Evolutionary conservation across 2,888 invertebrate species (phyloP).

Genomic region (Tetrapedia diversipes): DNA sequence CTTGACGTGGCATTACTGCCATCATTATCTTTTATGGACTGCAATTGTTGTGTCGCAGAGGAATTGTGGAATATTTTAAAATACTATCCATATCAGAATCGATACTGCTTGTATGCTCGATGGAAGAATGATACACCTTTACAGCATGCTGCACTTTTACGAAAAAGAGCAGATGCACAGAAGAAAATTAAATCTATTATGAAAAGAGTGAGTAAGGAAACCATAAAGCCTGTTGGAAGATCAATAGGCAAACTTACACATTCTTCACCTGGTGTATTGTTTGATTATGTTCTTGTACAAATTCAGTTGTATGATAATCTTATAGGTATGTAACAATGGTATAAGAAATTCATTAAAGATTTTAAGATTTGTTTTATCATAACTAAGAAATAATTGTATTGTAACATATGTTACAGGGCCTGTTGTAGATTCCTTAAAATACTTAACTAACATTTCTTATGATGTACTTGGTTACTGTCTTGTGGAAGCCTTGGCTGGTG

Average conservation of each 20-base stretch:
- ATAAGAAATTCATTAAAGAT: not conserved
- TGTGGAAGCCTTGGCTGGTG: constrained; percentile 94
- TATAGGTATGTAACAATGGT: constrained; percentile 84
- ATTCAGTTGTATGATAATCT: constrained; percentile 97
- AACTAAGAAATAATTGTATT: not conserved
- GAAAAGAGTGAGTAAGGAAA: constrained; percentile 99
- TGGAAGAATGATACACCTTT: constrained; percentile 97
- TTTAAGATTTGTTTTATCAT: not conserved
- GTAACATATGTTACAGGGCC: constrained; percentile 84
- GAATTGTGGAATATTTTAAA: constrained; percentile 97
- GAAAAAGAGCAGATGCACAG: constrained; percentile 93
- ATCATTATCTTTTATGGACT: constrained; percentile 94
- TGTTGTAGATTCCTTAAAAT: constrained; percentile 98
- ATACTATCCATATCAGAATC: constrained; percentile 92
- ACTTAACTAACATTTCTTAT: constrained; percentile 96
- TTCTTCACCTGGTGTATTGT: constrained; percentile 96
- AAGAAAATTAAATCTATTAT: constrained; percentile 97
- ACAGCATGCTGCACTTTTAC: constrained; percentile 92
- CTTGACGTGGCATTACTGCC: constrained; percentile 96
- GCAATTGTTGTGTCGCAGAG: constrained; percentile 98
- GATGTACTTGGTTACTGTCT: constrained; percentile 98
- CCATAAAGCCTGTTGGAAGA: constrained; percentile 97
- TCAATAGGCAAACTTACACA: constrained; percentile 98
- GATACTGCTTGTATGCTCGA: constrained; percentile 94
- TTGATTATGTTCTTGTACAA: constrained; percentile 95